A percentile compares a stretch with the other conserved stretches of the same genome.
Evolutionary conservation across 2,797 vertebrate species (phyloP).

Genomic region (Sebastes miniatus): DNA sequence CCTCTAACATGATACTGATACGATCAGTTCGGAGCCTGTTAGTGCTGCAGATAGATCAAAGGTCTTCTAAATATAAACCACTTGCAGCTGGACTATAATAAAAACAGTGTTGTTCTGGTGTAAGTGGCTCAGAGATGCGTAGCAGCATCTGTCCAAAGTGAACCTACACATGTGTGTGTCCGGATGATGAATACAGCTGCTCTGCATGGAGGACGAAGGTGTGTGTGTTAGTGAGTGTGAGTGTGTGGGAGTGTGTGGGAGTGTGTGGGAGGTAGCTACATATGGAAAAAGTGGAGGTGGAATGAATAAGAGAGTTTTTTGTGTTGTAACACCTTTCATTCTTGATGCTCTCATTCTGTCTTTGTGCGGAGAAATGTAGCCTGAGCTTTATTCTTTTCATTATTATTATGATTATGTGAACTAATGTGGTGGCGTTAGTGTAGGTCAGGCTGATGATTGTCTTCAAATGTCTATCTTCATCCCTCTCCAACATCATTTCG

Average conservation of each 20-base stretch:
- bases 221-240: constrained; percentile 11
- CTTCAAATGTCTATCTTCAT: not conserved
- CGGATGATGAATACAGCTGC: constrained; percentile 21
- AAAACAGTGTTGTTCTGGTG: not conserved
- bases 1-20: not conserved
- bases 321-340: constrained; percentile 25
- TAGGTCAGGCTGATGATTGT: not conserved
- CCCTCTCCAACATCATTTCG: not conserved
- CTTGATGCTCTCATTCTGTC: not conserved
- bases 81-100: not conserved
- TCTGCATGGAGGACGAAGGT: not conserved
- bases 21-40: not conserved
- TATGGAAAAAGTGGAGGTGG: constrained; percentile 40
- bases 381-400: not conserved
- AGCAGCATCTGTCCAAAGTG: not conserved
- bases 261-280: constrained; percentile 21
- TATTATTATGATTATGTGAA: not conserved
- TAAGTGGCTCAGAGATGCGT: constrained; percentile 16
- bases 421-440: not conserved
- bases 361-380: not conserved
- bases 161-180: constrained; percentile 8
- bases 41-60: constrained; percentile 5
- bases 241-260: constrained; percentile 3
- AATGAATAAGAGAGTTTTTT: constrained; percentile 3
- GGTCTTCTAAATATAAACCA: constrained; percentile 21